Evolutionary conservation across 1,140 invertebrate species (phyloP).

Genomic region (Acromyrmex echinatior): DNA sequence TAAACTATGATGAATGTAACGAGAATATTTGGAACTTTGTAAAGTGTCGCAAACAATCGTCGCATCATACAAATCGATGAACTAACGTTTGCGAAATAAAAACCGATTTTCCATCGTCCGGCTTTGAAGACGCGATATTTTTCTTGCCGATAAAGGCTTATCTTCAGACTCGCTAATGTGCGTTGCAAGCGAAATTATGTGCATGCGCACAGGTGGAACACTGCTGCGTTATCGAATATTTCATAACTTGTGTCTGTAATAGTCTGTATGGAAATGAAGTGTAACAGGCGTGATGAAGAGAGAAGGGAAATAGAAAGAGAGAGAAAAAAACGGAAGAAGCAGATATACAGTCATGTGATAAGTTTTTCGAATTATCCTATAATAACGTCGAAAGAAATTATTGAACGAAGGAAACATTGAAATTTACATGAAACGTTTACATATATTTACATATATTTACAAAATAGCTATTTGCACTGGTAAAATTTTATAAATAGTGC

Average conservation of each 20-base stretch:
- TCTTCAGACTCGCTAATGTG: slow-evolving; percentile 42
- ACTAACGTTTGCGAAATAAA: not conserved
- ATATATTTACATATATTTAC: not conserved
- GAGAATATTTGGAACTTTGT: not conserved
- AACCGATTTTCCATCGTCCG: not conserved
- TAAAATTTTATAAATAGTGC: not conserved
- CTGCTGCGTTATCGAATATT: slow-evolving; percentile 48
- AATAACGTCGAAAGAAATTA: not conserved
- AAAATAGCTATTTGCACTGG: not conserved
- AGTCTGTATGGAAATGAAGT: slow-evolving; percentile 3
- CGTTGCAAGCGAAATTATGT: slow-evolving; percentile 46
- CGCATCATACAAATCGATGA: not conserved
- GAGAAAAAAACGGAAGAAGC: not conserved
- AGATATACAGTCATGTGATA: not conserved
- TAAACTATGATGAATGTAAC: not conserved
- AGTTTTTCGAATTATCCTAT: not conserved
- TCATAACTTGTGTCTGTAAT: slow-evolving; percentile 11
- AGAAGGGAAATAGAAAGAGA: not conserved
- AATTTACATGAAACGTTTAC: not conserved
- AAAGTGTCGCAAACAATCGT: not conserved
- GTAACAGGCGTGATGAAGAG: not conserved
- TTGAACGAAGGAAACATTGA: not conserved
- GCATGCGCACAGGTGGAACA: slow-evolving; percentile 26
- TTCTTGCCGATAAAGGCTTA: slow-evolving; percentile 44
- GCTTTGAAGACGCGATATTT: slow-evolving; percentile 6